Percentiles rank a stretch among this genome's conserved stretches.
Evolutionary conservation across 2,888 invertebrate species (phyloP).

Genomic region (Heliconius ismenius): DNA sequence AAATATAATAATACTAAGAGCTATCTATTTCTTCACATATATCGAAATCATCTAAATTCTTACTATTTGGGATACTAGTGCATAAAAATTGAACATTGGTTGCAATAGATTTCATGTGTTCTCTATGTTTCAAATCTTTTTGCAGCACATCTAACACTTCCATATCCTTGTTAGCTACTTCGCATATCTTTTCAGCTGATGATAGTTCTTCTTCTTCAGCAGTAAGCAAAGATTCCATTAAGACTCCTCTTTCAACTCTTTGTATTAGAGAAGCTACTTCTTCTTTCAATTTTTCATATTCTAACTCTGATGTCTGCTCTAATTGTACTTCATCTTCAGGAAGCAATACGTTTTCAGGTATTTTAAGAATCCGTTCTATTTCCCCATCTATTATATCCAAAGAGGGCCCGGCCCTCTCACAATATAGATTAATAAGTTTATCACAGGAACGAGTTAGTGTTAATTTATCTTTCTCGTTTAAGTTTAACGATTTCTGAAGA

Average conservation of each 20-base stretch:
- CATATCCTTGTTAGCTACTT: conserved; percentile 71
- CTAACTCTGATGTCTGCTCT: conserved; percentile 62
- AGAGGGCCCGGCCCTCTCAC: conserved; percentile 67
- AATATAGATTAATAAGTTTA: conserved; percentile 66
- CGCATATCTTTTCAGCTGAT: conserved; percentile 66
- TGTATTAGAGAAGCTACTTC: conserved; percentile 63
- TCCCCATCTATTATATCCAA: conserved; percentile 66
- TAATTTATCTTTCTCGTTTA: conserved; percentile 69
- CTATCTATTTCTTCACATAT: conserved; percentile 45
- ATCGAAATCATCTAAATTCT: conserved; percentile 48
- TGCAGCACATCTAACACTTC: conserved; percentile 63
- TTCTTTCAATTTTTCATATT: conserved; percentile 63
- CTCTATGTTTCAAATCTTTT: conserved; percentile 55
- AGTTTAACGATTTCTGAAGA: conserved; percentile 62
- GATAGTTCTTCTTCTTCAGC: conserved; percentile 69
- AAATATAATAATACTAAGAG: not conserved
- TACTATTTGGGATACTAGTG: conserved; percentile 61
- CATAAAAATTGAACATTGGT: conserved; percentile 63
- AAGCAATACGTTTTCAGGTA: conserved; percentile 69
- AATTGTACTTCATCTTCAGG: conserved; percentile 71
- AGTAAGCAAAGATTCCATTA: conserved; percentile 68
- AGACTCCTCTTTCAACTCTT: conserved; percentile 67
- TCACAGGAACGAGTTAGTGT: conserved; percentile 68
- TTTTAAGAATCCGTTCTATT: conserved; percentile 64
- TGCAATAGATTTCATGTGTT: conserved; percentile 55